A percentile compares a stretch with the other conserved stretches of the same genome.
phyloP scores from a whole-genome alignment of 1,140 invertebrate genomes.

The Maniola jurtina region DNA sequence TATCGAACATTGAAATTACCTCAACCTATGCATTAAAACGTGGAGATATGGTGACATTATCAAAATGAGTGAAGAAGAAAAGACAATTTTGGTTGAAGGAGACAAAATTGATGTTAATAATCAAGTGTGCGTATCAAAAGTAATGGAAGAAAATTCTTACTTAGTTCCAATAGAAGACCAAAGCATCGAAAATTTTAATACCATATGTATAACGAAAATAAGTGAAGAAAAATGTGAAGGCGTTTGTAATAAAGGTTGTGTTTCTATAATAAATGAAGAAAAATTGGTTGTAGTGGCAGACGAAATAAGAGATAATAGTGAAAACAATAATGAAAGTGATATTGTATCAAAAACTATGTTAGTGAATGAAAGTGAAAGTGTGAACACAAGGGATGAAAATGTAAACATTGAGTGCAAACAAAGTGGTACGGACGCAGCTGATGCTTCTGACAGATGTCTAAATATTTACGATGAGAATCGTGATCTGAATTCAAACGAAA shows the following conservation, averaged over 20 bases:
- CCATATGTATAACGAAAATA: neutral
- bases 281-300: neutral
- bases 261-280: neutral
- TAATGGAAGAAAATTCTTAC: no score
- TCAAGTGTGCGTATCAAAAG: no score
- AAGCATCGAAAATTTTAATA: neutral
- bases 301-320: neutral
- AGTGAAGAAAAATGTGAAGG: neutral
- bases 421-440: neutral
- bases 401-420: constrained; percentile 6
- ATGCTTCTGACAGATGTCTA: neutral
- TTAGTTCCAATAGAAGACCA: no score
- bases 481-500: neutral
- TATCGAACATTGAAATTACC: neutral
- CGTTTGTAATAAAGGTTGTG: neutral
- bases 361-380: neutral
- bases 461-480: neutral
- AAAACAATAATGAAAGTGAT: neutral
- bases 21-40: neutral
- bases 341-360: neutral
- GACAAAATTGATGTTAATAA: neutral
- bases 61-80: constrained; percentile 27
- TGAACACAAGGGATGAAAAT: neutral
- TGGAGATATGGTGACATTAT: neutral
- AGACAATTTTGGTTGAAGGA: constrained; percentile 4